Conservation (phyloP, 2,113 vertebrate genomes). For the Eurystomus gularis region DNA sequence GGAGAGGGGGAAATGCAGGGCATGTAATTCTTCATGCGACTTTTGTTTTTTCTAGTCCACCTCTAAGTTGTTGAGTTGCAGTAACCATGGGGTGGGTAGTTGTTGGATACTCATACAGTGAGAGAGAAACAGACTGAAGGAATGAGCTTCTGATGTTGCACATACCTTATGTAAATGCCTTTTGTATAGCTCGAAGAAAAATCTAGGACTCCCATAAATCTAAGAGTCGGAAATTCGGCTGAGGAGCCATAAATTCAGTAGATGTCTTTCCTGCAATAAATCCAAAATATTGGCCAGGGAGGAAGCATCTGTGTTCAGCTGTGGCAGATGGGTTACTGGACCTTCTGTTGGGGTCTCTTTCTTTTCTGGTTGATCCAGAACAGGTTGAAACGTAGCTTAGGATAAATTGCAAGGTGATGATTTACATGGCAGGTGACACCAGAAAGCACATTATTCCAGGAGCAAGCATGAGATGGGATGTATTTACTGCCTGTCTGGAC, state of each 20-base stretch:
- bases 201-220: conserved; percentile 6
- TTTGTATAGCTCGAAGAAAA: neutral
- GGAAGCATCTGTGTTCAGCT: neutral
- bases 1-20: neutral
- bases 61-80: neutral
- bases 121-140: neutral
- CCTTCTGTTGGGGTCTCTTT: neutral
- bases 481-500: conserved; percentile 56
- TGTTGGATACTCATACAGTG: neutral
- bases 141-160: neutral
- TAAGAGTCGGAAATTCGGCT: neutral
- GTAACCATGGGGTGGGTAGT: neutral
- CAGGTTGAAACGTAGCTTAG: neutral
- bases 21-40: neutral
- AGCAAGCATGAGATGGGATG: neutral
- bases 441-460: conserved; percentile 26
- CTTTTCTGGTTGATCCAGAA: neutral
- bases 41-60: neutral
- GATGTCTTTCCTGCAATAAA: neutral
- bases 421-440: conserved; percentile 41
- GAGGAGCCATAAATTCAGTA: neutral
- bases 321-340: neutral
- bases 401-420: conserved; percentile 43
- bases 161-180: conserved; percentile 21
- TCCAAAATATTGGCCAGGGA: neutral